Evolutionary conservation across 2,113 vertebrate species (phyloP).

Genomic region (Cyphomyrus discorhynchus): DNA sequence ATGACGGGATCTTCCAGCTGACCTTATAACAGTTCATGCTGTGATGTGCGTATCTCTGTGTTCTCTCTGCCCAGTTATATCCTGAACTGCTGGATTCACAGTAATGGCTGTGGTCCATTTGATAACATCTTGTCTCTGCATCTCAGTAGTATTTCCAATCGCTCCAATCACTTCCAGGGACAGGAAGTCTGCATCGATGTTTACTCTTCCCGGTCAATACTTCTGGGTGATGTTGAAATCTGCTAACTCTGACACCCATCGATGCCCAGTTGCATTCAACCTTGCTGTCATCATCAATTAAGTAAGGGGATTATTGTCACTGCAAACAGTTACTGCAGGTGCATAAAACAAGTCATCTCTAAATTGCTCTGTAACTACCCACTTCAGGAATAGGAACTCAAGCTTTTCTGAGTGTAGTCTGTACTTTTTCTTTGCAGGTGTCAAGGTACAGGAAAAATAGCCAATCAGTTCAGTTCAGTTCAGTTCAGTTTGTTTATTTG

Average conservation of each 20-base stretch:
- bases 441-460: too few species aligned
- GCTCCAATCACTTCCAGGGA: neutral
- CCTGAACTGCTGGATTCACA: neutral
- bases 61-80: neutral
- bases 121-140: neutral
- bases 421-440: too few species aligned
- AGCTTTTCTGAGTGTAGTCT: too few species aligned
- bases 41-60: neutral
- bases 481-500: too few species aligned
- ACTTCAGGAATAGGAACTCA: too few species aligned
- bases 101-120: neutral
- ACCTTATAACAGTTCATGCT: too few species aligned
- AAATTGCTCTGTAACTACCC: too few species aligned
- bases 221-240: neutral
- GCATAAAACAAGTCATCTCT: too few species aligned
- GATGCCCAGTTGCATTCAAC: neutral
- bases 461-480: too few species aligned
- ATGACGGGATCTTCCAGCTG: too few species aligned
- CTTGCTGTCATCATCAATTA: neutral
- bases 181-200: neutral
- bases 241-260: neutral
- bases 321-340: too few species aligned
- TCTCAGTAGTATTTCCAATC: neutral
- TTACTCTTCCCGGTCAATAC: neutral
- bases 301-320: neutral